A percentile compares a stretch with the other conserved stretches of the same genome.
phyloP scores from a whole-genome alignment of 2,797 vertebrate genomes.

The Catamblyrhynchus diadema region DNA sequence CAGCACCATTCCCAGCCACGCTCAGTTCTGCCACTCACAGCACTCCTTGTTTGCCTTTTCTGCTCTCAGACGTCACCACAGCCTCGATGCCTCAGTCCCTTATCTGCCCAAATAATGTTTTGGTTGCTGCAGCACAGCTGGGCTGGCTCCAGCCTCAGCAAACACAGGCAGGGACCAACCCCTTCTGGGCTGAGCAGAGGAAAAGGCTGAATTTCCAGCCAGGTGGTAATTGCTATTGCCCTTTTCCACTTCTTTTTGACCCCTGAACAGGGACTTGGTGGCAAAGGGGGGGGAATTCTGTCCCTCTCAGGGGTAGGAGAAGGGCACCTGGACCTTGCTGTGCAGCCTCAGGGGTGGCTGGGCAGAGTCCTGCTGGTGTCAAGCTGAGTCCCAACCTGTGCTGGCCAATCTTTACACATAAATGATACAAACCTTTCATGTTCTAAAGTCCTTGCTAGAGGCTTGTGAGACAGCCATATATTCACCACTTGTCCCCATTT shows the following conservation, averaged over 20 bases:
- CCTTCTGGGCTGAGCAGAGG: not conserved
- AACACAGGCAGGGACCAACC: rapidly evolving
- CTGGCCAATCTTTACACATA: not conserved
- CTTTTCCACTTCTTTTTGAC: not conserved
- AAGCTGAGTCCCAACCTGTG: too few species aligned
- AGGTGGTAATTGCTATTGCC: not conserved
- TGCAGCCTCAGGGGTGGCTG: not conserved
- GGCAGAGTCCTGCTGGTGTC: not conserved
- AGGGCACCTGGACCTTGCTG: not conserved
- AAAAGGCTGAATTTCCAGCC: not conserved
- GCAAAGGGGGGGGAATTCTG: not conserved
- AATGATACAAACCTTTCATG: not conserved
- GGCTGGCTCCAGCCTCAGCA: not conserved
- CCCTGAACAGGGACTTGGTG: not conserved
- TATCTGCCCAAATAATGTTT: not conserved
- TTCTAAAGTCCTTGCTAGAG: not conserved
- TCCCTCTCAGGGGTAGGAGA: not conserved
- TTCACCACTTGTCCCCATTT: not conserved
- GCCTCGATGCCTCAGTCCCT: not conserved
- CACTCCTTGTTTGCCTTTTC: conserved; percentile 4
- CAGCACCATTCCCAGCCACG: not conserved
- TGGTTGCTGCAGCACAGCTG: not conserved
- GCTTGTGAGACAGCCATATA: rapidly evolving
- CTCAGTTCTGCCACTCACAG: conserved; percentile 16
- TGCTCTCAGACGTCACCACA: not conserved